phyloP scores from a whole-genome alignment of 2,797 vertebrate genomes.

The Anas flavirostris region DNA sequence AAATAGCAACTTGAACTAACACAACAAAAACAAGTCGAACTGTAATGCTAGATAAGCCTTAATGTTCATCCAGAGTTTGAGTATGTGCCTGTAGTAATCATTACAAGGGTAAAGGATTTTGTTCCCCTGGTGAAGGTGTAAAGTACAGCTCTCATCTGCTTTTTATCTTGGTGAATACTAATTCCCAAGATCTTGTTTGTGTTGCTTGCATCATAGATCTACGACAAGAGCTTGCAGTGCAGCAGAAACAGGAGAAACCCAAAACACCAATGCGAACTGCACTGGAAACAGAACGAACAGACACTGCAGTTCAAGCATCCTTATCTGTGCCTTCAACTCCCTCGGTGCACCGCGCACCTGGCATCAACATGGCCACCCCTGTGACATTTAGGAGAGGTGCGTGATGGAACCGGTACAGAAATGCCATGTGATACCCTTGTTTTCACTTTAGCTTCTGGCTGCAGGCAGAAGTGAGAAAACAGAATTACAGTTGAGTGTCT shows the following conservation, averaged over 20 bases:
- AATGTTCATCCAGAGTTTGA: not conserved
- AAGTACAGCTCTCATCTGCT: not conserved
- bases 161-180: not conserved
- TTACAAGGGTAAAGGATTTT: not conserved
- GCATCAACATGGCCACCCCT: constrained; percentile 78
- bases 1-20: not conserved
- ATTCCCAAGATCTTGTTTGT: not conserved
- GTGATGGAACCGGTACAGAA: not conserved
- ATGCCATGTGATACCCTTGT: not conserved
- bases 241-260: constrained; percentile 90
- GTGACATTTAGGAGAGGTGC: constrained; percentile 85
- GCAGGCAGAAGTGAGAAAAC: not conserved
- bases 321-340: constrained; percentile 83
- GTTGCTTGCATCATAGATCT: constrained; percentile 82
- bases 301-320: constrained; percentile 78
- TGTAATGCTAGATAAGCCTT: not conserved
- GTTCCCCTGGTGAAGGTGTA: not conserved
- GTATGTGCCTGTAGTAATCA: not conserved
- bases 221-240: constrained; percentile 93
- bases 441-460: not conserved
- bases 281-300: constrained; percentile 78
- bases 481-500: not conserved
- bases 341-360: constrained; percentile 63
- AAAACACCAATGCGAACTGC: constrained; percentile 49
- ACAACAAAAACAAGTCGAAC: not conserved